Evolutionary conservation across 2,888 invertebrate species (phyloP).

Genomic region (Tipula helvola): DNA sequence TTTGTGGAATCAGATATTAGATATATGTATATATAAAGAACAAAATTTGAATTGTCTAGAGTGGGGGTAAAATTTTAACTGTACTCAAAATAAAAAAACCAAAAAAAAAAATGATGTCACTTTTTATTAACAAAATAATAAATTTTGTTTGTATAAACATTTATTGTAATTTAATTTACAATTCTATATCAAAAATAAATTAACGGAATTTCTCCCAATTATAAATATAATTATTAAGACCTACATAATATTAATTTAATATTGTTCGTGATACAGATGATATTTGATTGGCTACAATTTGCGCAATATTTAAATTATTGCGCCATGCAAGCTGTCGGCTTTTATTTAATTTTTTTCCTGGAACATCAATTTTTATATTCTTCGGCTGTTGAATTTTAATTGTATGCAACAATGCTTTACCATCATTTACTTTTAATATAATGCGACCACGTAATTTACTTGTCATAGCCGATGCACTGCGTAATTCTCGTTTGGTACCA

Average conservation of each 20-base stretch:
- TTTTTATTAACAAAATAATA: neutral
- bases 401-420: conserved; percentile 70
- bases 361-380: conserved; percentile 75
- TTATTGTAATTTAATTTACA: neutral
- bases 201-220: neutral
- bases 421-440: conserved; percentile 61
- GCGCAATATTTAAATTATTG: conserved; percentile 70
- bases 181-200: neutral
- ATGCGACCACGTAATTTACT: conserved; percentile 75
- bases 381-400: conserved; percentile 78
- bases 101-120: neutral
- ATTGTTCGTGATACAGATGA: conserved; percentile 37
- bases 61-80: neutral
- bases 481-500: conserved; percentile 65
- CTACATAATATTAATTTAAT: conserved; percentile 21
- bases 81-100: too few relatives aligned
- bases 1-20: neutral
- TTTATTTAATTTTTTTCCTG: conserved; percentile 67
- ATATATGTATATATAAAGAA: neutral
- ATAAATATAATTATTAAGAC: too few relatives aligned
- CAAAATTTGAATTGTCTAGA: neutral
- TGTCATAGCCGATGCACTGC: conserved; percentile 77
- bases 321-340: conserved; percentile 76
- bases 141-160: neutral
- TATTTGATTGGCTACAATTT: conserved; percentile 70